A percentile compares a stretch with the other conserved stretches of the same genome.
phyloP scores from a whole-genome alignment of 2,888 invertebrate genomes.

The Nomada flava region DNA sequence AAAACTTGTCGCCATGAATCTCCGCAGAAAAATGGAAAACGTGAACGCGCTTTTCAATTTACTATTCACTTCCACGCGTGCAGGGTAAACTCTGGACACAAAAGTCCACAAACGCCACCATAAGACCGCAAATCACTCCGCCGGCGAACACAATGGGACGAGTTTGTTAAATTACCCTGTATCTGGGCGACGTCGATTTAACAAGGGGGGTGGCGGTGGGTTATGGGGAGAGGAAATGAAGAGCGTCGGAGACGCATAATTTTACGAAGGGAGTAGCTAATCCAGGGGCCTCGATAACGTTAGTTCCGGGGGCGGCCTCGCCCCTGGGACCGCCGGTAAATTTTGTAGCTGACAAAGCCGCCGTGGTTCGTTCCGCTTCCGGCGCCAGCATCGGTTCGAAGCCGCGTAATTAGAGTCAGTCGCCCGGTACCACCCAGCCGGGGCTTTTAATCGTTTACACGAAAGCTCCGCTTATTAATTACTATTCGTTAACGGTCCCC shows the following conservation, averaged over 20 bases:
- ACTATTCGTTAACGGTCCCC: slow-evolving; percentile 28
- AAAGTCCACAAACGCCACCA: not conserved
- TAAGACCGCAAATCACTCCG: slow-evolving; percentile 18
- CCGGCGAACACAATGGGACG: slow-evolving; percentile 2
- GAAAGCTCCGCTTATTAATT: slow-evolving; percentile 59
- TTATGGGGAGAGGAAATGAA: slow-evolving; percentile 7
- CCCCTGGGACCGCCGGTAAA: slow-evolving; percentile 73
- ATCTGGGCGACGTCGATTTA: slow-evolving; percentile 50
- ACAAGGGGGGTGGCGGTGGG: slow-evolving; percentile 29
- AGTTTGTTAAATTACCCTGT: slow-evolving; percentile 45
- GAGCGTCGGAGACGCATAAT: slow-evolving; percentile 62
- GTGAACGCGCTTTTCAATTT: too few species aligned
- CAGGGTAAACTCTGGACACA: too few species aligned
- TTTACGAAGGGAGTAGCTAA: slow-evolving; percentile 64
- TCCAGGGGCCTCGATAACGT: slow-evolving; percentile 68
- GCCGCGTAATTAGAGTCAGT: slow-evolving; percentile 63
- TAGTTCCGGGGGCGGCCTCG: slow-evolving; percentile 64
- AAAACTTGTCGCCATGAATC: too few species aligned
- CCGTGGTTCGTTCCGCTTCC: slow-evolving; percentile 67
- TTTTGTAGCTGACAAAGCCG: slow-evolving; percentile 75
- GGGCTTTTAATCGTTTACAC: slow-evolving; percentile 55
- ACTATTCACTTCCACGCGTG: too few species aligned
- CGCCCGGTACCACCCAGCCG: slow-evolving; percentile 36
- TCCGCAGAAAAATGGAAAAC: too few species aligned
- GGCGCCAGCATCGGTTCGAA: slow-evolving; percentile 39